Conservation (phyloP, 1,140 invertebrate genomes). For the Hycleus phaleratus region DNA sequence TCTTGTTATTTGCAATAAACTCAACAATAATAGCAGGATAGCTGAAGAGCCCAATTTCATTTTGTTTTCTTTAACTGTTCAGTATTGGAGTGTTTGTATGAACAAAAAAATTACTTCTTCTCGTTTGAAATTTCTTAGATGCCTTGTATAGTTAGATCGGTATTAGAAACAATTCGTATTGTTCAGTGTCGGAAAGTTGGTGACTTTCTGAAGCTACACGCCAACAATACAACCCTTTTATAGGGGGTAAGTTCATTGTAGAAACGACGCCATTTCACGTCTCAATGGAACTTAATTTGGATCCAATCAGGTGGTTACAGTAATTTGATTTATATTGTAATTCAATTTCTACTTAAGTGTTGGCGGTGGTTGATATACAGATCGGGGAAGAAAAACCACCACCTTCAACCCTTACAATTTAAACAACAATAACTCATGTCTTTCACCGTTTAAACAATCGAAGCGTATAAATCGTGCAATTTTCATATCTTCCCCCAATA, state of each 20-base stretch:
- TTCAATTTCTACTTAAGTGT: conserved; percentile 8
- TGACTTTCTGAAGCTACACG: conserved; percentile 5
- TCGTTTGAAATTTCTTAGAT: neutral
- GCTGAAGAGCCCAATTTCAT: neutral
- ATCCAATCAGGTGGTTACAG: conserved; percentile 7
- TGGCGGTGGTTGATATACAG: too few species aligned
- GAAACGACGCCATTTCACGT: conserved; percentile 2
- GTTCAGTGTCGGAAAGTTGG: conserved; percentile 3
- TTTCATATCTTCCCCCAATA: too few species aligned
- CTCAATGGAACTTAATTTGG: neutral
- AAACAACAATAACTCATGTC: neutral
- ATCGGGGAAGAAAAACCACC: neutral
- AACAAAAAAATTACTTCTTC: conserved; percentile 1
- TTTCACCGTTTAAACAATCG: too few species aligned
- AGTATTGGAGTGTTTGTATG: neutral
- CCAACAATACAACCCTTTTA: neutral
- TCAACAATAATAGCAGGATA: neutral
- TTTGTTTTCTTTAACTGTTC: conserved; percentile 3
- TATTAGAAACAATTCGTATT: neutral
- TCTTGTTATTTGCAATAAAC: neutral
- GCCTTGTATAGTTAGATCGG: conserved; percentile 11
- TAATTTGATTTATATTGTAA: neutral
- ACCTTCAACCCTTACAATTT: neutral
- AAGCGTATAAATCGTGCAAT: neutral
- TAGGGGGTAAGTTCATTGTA: too few species aligned